Evolutionary conservation across 2,113 vertebrate species (phyloP), one percentile per base, ranked within the genome.

Genomic region (Corythaeola cristata): DNA sequence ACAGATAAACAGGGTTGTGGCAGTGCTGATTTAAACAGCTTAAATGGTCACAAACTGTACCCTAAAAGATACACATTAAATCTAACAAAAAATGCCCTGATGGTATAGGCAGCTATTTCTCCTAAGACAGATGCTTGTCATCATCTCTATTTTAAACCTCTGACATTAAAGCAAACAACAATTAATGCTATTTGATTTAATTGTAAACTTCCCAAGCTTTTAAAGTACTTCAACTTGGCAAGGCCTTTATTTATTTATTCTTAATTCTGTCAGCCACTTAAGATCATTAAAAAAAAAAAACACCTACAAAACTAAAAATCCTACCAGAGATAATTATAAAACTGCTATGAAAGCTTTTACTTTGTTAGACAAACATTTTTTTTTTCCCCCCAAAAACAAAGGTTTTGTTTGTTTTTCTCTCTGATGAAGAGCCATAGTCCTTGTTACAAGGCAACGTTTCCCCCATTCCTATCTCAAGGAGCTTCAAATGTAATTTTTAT

Each of bases 211-310:
- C 50, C 39, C 66, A 77, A 88, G 63, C 52, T 88, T 66, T 66
- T 69, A 37, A 85, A 92, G 47, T 15, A 47, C 27, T 77, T 67
- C 59, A 41, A 14, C 56, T 85, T 91, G 50, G 50, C 35, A 88
- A 79, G 17, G 30, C 10, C 35, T 69, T 78, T 53, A 58, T 35
- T 68, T 86, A 67, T 47, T 67, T 88, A 58, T 45, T 72, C 52
- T 92, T 88, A 64, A 37, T 79, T 89, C 63, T 69, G 32, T 53
- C 67, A 95, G 66, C 44, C 53, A 68, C 62, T 74, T 45, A 26
- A 4, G 27, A 69, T 30, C 41, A 58, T 71, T 68, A 83, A 81
- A 89, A 53, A 7, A 21, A 55, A 88, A 85, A 53, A 76, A 44
- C 41, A 80, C 17, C 28, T 69, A 82, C 12, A 60, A 37, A 82